Conservation (phyloP, 2,888 invertebrate genomes). For the Volucella bombylans region DNA sequence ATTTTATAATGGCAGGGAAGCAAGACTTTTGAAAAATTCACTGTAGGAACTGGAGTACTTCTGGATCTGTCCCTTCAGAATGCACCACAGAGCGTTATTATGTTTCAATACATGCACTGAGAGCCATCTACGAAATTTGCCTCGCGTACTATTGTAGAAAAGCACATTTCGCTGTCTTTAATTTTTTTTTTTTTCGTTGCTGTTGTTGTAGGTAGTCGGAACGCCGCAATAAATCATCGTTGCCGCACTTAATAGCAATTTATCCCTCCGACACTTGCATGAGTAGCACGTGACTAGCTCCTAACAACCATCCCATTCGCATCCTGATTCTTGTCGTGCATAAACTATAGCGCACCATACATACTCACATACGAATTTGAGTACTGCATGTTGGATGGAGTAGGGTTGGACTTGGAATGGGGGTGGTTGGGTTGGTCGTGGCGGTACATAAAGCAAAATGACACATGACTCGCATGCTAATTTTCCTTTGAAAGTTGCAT, state of each 20-base stretch:
- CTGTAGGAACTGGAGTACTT: neutral
- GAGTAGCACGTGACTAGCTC: constrained; percentile 67
- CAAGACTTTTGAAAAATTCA: neutral
- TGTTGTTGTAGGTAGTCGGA: constrained; percentile 53
- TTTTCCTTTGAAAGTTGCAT: constrained; percentile 58
- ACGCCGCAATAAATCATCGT: constrained; percentile 60
- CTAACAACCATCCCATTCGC: constrained; percentile 50
- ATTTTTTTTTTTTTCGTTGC: neutral
- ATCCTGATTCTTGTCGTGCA: constrained; percentile 64
- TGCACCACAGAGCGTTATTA: neutral
- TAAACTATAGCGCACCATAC: constrained; percentile 35
- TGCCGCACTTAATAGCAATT: constrained; percentile 64
- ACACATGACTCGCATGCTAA: constrained; percentile 73
- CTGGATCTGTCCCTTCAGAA: neutral
- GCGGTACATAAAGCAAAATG: constrained; percentile 68
- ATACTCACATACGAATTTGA: too few relatives aligned
- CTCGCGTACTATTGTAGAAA: constrained; percentile 7
- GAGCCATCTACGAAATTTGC: neutral
- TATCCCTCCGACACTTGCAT: constrained; percentile 71
- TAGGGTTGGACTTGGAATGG: neutral
- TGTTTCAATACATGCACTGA: constrained; percentile 5
- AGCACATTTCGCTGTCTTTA: neutral
- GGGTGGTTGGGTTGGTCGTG: constrained; percentile 24
- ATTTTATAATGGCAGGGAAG: neutral
- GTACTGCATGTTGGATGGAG: constrained; percentile 32